phyloP scores from a whole-genome alignment of 2,797 vertebrate species.

The Spatula clypeata region DNA sequence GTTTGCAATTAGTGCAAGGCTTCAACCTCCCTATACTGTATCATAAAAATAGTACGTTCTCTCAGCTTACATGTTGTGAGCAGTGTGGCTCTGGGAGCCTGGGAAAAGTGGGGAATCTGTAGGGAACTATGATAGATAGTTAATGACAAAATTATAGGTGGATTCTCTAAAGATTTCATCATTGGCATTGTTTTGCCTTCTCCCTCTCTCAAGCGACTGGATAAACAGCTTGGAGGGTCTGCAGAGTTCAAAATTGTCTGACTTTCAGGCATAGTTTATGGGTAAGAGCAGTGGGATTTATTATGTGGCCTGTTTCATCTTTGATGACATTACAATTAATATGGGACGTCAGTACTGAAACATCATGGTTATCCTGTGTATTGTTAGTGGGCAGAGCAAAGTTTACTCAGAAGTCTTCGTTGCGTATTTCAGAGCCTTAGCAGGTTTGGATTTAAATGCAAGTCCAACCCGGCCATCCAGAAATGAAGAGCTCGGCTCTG shows the following conservation, averaged over 20 bases:
- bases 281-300: not conserved
- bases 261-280: not conserved
- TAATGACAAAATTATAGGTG: not conserved
- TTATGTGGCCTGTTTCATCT: not conserved
- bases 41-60: conserved; percentile 26
- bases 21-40: conserved; percentile 19
- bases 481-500: not conserved
- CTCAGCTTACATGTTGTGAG: not conserved
- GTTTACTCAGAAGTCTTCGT: not conserved
- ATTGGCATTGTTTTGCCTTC: not conserved
- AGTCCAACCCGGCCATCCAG: not conserved
- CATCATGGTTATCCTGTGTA: not conserved
- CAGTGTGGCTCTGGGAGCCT: conserved; percentile 32
- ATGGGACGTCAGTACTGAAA: not conserved
- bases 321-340: not conserved
- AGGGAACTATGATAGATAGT: not conserved
- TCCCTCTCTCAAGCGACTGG: not conserved
- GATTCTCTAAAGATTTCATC: not conserved
- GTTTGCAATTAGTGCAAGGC: conserved; percentile 43
- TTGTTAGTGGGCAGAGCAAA: not conserved
- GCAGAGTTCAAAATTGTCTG: not conserved
- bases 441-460: not conserved
- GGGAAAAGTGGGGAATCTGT: not conserved
- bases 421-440: not conserved
- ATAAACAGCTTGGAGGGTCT: not conserved